phyloP scores from a whole-genome alignment of 1,140 invertebrate species.

The Atopsyche davidsoni region DNA sequence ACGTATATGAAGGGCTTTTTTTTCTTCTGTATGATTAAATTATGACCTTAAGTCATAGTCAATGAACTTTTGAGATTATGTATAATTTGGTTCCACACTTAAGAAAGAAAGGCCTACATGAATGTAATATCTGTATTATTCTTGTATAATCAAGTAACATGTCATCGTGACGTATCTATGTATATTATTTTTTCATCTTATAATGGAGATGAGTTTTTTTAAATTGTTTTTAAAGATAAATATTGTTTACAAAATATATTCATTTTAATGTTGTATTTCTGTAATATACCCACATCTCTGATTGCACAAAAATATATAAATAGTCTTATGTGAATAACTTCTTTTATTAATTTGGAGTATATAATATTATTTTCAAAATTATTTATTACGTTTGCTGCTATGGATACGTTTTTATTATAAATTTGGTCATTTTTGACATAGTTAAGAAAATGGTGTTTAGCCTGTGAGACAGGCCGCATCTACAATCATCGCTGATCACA shows the following conservation, averaged over 20 bases:
- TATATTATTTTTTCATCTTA: too few species aligned
- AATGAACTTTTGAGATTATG: too few species aligned
- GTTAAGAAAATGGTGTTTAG: slow-evolving; percentile 3
- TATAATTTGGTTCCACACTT: too few species aligned
- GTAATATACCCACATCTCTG: background rate
- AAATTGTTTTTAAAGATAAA: background rate
- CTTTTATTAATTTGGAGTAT: background rate
- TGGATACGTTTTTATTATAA: slow-evolving; percentile 2
- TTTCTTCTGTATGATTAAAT: too few species aligned
- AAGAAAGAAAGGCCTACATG: too few species aligned
- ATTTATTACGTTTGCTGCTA: background rate
- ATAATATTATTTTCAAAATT: background rate
- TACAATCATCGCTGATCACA: slow-evolving; percentile 24
- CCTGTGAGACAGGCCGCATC: slow-evolving; percentile 11
- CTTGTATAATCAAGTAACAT: too few species aligned
- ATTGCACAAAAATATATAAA: slow-evolving; percentile 1
- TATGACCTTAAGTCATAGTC: too few species aligned
- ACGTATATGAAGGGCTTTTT: too few species aligned
- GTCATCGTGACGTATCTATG: too few species aligned
- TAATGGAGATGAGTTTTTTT: background rate
- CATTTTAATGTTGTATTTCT: background rate
- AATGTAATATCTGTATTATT: too few species aligned
- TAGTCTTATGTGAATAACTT: background rate
- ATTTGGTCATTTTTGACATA: slow-evolving; percentile 1
- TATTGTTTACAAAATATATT: too few species aligned